These are phyloP conservation scores for Melikaiella ostensackeni DNA, from an alignment of 2,888 invertebrate genomes.

Conservation along the genomic window DNA sequence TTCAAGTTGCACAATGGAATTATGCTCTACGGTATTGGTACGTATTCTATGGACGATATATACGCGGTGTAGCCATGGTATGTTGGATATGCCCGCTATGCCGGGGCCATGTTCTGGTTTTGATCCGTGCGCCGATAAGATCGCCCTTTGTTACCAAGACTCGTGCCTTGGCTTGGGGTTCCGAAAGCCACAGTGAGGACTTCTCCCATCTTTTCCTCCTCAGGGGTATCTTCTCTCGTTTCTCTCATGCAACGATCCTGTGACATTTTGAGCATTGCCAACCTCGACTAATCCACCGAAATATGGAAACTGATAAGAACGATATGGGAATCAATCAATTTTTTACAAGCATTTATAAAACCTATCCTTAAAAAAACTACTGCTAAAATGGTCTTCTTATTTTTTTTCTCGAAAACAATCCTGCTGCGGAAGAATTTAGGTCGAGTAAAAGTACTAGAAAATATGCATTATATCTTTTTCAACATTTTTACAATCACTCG, in stretches of 20 bases:
- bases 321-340: background rate
- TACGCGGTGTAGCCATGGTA: slow-evolving; percentile 66
- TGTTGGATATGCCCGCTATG: slow-evolving; percentile 75
- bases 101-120: slow-evolving; percentile 75
- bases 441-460: too few species aligned
- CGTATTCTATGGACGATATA: slow-evolving; percentile 62
- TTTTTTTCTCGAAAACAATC: too few species aligned
- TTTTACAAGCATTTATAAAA: too few species aligned
- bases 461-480: too few species aligned
- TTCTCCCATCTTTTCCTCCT: slow-evolving; percentile 43
- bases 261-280: background rate
- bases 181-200: slow-evolving; percentile 53
- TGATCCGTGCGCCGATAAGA: slow-evolving; percentile 75
- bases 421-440: too few species aligned
- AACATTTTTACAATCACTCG: too few species aligned
- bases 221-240: slow-evolving; percentile 10
- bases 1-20: slow-evolving; percentile 69
- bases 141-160: slow-evolving; percentile 75
- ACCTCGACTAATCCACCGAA: background rate
- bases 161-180: slow-evolving; percentile 72
- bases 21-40: slow-evolving; percentile 68
- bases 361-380: too few species aligned
- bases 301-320: background rate
- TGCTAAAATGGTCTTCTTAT: too few species aligned
- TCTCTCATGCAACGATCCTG: background rate